A percentile compares a stretch with the other conserved stretches of the same genome.
Evolutionary conservation across 2,797 vertebrate species (phyloP).

Genomic region (Micromesistius poutassou): DNA sequence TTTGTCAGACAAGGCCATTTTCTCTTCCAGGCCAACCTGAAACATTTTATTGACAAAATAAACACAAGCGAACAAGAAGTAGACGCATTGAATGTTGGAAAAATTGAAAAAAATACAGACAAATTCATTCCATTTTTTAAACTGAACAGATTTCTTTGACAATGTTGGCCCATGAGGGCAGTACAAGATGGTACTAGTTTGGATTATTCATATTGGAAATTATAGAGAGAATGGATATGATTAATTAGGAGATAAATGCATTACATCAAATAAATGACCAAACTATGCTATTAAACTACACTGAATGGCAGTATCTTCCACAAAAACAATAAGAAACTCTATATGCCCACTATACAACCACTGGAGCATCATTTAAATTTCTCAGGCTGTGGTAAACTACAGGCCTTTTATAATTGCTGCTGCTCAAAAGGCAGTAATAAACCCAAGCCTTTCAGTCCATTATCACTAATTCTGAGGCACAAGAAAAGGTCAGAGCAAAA

Average conservation of each 20-base stretch:
- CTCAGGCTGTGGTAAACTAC: not conserved
- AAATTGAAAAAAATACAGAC: too few species aligned
- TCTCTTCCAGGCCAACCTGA: constrained; percentile 80
- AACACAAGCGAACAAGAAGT: constrained; percentile 1
- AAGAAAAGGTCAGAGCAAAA: not conserved
- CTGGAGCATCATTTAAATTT: not conserved
- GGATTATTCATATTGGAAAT: not conserved
- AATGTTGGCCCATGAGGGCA: too few species aligned
- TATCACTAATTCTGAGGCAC: not conserved
- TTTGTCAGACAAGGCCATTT: constrained; percentile 66
- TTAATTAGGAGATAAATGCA: not conserved
- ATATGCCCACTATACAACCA: not conserved
- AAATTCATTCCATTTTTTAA: too few species aligned
- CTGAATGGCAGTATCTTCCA: not conserved
- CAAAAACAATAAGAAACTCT: not conserved
- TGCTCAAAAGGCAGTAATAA: constrained; percentile 12
- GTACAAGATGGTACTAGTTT: not conserved
- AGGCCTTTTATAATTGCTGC: not conserved
- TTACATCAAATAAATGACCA: not conserved
- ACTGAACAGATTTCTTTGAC: too few species aligned
- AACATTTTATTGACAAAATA: constrained; percentile 39
- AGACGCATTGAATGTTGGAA: not conserved
- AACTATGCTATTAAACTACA: not conserved
- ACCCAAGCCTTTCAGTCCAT: not conserved
- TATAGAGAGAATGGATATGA: not conserved